phyloP scores from a whole-genome alignment of 2,888 invertebrate species.

The Stenodema calcarata region DNA sequence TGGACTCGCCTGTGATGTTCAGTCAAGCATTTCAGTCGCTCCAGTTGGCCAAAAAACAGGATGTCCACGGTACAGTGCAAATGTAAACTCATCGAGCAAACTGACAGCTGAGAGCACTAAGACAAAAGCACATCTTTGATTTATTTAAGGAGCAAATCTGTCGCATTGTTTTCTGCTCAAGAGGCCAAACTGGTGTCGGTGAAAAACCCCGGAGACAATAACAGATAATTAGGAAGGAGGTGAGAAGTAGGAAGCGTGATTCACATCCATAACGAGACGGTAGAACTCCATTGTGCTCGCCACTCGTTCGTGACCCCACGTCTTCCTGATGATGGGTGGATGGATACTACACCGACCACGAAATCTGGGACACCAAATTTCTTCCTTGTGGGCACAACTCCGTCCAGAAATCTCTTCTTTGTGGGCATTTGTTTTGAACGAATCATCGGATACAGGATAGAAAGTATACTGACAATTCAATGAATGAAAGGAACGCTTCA shows the following conservation, averaged over 20 bases:
- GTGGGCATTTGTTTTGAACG: background rate
- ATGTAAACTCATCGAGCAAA: too few relatives aligned
- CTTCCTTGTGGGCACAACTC: too few relatives aligned
- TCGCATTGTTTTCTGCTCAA: background rate
- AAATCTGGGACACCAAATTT: background rate
- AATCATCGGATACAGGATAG: too few relatives aligned
- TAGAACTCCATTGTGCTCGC: background rate
- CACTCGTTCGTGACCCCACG: background rate
- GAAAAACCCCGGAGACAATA: background rate
- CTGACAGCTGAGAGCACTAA: too few relatives aligned
- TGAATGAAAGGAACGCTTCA: background rate
- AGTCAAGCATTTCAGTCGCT: too few relatives aligned
- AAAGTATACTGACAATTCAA: background rate
- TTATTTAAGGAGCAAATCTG: background rate
- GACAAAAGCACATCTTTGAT: too few relatives aligned
- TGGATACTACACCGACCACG: background rate
- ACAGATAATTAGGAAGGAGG: background rate
- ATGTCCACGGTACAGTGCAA: too few relatives aligned
- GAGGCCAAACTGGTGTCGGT: background rate
- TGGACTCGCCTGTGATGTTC: too few relatives aligned
- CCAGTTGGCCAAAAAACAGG: too few relatives aligned
- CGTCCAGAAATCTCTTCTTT: too few relatives aligned
- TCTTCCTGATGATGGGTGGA: background rate
- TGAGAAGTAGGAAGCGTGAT: conserved; percentile 1
- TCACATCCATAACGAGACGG: background rate